Evolutionary conservation across 2,888 invertebrate species (phyloP).

Genomic region (Drosophila merina): DNA sequence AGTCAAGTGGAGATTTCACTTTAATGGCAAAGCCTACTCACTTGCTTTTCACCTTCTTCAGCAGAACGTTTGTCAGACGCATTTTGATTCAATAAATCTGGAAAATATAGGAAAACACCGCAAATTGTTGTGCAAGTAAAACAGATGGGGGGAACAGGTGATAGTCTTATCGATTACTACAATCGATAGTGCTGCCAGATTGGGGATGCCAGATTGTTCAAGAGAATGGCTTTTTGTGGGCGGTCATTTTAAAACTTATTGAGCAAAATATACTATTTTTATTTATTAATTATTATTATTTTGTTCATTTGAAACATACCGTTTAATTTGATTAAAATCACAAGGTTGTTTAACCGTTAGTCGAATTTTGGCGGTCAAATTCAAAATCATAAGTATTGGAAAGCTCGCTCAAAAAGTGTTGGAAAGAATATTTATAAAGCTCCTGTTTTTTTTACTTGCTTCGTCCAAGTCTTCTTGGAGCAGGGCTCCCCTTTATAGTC

Average conservation of each 20-base stretch:
- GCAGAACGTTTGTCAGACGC: constrained; percentile 88
- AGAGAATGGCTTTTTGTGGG: neutral
- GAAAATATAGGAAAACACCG: constrained; percentile 19
- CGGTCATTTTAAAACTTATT: neutral
- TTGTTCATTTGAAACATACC: too few relatives aligned
- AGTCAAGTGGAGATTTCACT: neutral
- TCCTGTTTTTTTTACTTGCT: neutral
- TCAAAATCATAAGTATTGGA: neutral
- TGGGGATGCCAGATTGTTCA: neutral
- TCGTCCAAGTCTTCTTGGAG: neutral
- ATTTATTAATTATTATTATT: too few relatives aligned
- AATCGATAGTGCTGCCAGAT: neutral
- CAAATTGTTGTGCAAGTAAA: constrained; percentile 1
- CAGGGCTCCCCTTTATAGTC: neutral
- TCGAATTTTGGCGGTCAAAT: neutral
- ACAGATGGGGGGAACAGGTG: neutral
- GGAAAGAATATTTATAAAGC: neutral
- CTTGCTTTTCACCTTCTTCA: constrained; percentile 92
- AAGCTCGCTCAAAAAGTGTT: neutral
- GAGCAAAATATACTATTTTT: too few relatives aligned
- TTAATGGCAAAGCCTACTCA: constrained; percentile 83
- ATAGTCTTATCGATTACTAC: neutral
- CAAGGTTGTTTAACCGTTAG: too few relatives aligned
- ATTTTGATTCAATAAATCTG: constrained; percentile 58
- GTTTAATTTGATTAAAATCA: too few relatives aligned